Percentiles rank a stretch among this genome's conserved stretches.
Conservation (phyloP, 2,113 vertebrate species). For the Nannospalax galili region DNA sequence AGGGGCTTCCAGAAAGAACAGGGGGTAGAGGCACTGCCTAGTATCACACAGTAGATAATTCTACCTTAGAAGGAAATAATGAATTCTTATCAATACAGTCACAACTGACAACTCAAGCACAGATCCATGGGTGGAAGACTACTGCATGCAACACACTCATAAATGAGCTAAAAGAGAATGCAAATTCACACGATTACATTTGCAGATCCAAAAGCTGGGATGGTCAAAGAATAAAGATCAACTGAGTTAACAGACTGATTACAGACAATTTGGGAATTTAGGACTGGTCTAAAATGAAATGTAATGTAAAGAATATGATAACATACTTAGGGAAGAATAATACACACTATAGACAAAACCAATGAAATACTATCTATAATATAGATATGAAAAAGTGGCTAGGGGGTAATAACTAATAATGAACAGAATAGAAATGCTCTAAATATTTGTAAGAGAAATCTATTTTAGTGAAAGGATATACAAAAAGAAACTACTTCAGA, state of each 20-base stretch:
- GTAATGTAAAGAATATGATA: constrained; percentile 60
- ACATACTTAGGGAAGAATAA: constrained; percentile 56
- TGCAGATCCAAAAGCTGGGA: constrained; percentile 38
- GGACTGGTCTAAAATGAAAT: constrained; percentile 51
- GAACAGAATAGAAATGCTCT: constrained; percentile 59
- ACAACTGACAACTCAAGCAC: background rate
- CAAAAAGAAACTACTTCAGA: constrained; percentile 53
- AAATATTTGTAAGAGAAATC: constrained; percentile 39
- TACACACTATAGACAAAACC: background rate
- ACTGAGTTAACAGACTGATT: constrained; percentile 34
- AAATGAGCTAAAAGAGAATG: constrained; percentile 57
- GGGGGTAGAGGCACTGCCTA: background rate
- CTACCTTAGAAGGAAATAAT: constrained; percentile 1
- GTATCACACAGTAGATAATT: background rate
- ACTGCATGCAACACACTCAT: background rate
- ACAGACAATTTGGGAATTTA: constrained; percentile 64
- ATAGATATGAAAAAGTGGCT: constrained; percentile 50
- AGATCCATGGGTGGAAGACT: background rate
- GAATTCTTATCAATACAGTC: constrained; percentile 39
- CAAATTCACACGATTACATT: constrained; percentile 19
- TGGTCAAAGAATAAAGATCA: constrained; percentile 54
- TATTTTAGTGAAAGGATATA: background rate
- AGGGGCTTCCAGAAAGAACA: background rate
- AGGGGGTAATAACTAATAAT: constrained; percentile 19
- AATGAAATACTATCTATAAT: constrained; percentile 16